phyloP scores from a whole-genome alignment of 30 jellyfish, hydroid and myxozoan species.

The Cassiopea andromeda region DNA sequence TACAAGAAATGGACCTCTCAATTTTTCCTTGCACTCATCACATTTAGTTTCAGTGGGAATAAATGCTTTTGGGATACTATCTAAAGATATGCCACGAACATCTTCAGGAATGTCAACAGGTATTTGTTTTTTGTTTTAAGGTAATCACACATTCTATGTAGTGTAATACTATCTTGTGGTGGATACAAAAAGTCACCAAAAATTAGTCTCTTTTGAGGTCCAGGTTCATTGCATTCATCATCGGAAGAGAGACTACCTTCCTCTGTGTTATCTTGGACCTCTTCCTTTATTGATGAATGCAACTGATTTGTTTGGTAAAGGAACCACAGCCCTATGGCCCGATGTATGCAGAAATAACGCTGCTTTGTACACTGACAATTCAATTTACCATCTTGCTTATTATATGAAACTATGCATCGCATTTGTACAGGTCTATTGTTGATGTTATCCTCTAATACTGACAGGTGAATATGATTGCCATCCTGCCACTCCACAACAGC shows the following conservation, averaged over 20 bases:
- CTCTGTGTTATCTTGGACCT: neutral
- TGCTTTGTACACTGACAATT: neutral
- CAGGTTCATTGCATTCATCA: neutral
- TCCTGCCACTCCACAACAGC: conserved; percentile 15
- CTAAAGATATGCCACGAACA: neutral
- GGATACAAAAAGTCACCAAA: neutral
- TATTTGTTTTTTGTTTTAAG: neutral
- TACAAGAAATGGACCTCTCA: neutral
- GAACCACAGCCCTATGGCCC: neutral
- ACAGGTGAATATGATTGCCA: neutral
- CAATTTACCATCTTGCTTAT: conserved; percentile 5
- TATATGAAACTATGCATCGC: conserved; percentile 10
- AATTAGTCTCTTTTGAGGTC: neutral
- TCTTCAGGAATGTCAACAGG: neutral
- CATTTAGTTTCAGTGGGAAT: neutral
- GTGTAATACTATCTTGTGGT: neutral
- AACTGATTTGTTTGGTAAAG: conserved; percentile 12
- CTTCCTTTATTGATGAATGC: neutral
- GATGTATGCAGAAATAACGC: conserved; percentile 27
- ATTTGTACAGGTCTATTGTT: neutral
- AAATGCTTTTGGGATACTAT: neutral
- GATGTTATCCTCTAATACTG: conserved; percentile 15
- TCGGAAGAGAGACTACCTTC: neutral
- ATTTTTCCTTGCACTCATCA: neutral
- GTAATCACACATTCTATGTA: neutral